Percentiles rank a stretch among this genome's conserved stretches.
phyloP scores from a whole-genome alignment of 1,140 invertebrate species.

The Ceratina calcarata region DNA sequence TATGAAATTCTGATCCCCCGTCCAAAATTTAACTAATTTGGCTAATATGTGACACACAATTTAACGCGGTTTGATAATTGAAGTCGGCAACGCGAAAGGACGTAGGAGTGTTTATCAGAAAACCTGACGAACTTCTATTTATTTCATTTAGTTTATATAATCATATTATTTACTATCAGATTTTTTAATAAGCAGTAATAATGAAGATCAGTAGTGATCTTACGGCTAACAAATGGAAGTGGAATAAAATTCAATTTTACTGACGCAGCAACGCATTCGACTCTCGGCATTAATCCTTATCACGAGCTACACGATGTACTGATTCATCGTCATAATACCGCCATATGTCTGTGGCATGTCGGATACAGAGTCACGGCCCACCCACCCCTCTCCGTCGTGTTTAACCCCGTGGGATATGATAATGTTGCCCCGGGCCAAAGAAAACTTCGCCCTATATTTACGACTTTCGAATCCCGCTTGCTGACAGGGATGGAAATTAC shows the following conservation, averaged over 20 bases:
- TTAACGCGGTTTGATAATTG: no score
- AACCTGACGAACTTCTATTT: no score
- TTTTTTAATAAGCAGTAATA: no score
- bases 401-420: conserved; percentile 51
- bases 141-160: no score
- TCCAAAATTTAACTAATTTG: background rate
- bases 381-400: conserved; percentile 34
- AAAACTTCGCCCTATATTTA: conserved; percentile 41
- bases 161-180: no score
- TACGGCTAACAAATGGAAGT: background rate
- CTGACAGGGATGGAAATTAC: background rate
- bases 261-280: conserved; percentile 15
- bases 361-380: conserved; percentile 37
- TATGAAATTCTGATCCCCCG: background rate
- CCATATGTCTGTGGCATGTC: conserved; percentile 51
- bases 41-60: background rate
- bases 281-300: conserved; percentile 45
- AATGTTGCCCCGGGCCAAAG: conserved; percentile 26
- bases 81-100: no score
- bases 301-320: conserved; percentile 48
- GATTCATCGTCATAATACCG: conserved; percentile 60
- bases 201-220: no score
- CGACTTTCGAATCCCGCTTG: conserved; percentile 14
- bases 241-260: background rate
- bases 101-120: no score